phyloP scores from a whole-genome alignment of 1,140 invertebrate genomes.

The Dendroctonus valens region DNA sequence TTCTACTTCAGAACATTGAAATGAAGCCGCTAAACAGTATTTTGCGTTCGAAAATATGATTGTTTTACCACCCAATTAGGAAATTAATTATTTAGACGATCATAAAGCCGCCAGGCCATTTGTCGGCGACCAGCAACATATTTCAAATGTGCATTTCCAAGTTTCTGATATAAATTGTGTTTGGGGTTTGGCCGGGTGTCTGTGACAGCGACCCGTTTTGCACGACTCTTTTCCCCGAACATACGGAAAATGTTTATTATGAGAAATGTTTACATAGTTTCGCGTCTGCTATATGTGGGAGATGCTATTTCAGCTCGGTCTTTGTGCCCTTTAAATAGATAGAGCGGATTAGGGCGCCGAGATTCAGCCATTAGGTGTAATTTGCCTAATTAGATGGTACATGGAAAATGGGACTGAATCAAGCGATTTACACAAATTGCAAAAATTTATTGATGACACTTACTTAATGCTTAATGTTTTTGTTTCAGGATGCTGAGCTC shows the following conservation, averaged over 20 bases:
- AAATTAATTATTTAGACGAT: slow-evolving; percentile 19
- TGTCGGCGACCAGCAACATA: slow-evolving; percentile 22
- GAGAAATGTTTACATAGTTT: slow-evolving; percentile 18
- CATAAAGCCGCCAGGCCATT: slow-evolving; percentile 15
- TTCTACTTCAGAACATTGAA: background rate
- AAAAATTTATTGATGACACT: no score
- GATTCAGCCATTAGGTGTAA: no score
- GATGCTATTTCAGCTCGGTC: background rate
- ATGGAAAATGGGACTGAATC: no score
- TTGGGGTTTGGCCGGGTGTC: slow-evolving; percentile 16
- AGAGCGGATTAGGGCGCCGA: no score
- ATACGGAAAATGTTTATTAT: slow-evolving; percentile 17
- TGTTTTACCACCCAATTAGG: slow-evolving; percentile 3
- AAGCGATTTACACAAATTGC: no score
- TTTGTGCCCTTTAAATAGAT: no score
- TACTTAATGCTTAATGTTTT: no score
- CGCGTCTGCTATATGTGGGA: slow-evolving; percentile 1
- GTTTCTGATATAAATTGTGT: slow-evolving; percentile 21
- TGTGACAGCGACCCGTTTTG: slow-evolving; percentile 16
- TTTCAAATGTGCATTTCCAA: slow-evolving; percentile 25
- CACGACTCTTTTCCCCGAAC: slow-evolving; percentile 9
- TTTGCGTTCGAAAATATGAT: background rate
- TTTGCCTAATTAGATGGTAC: no score
- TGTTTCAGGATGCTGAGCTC: no score
- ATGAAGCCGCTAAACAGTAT: background rate